Evolutionary conservation across 2,797 vertebrate genomes (phyloP).

Genomic region (Tinamus major): DNA sequence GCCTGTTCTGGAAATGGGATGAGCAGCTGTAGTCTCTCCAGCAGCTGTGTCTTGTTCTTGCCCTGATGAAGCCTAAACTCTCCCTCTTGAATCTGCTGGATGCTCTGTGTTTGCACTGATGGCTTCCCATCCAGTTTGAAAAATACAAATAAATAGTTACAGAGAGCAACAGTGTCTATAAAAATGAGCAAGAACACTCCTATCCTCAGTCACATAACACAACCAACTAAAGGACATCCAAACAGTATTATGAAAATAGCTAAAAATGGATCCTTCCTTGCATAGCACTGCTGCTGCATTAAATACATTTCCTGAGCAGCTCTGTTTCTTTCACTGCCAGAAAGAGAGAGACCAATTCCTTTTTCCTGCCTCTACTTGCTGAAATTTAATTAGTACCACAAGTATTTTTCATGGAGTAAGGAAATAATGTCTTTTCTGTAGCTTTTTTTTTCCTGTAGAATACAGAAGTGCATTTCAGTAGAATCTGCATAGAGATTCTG

Average conservation of each 20-base stretch:
- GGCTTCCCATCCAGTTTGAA: neutral
- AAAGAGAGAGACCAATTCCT: slow-evolving; percentile 8
- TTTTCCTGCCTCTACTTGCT: slow-evolving; percentile 19
- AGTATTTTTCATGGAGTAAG: neutral
- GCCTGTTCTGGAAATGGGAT: neutral
- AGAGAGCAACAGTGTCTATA: neutral
- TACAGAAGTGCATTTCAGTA: neutral
- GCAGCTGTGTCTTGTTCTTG: neutral
- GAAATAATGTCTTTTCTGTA: neutral
- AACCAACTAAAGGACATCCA: neutral
- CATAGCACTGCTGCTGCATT: accelerated
- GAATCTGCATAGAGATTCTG: neutral
- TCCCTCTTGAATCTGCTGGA: neutral
- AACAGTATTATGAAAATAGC: neutral
- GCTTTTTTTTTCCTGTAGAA: neutral
- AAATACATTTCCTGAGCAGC: neutral
- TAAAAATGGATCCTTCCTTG: neutral
- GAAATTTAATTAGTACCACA: neutral
- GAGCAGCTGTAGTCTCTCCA: neutral
- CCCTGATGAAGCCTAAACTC: neutral
- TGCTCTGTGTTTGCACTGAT: neutral
- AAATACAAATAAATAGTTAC: neutral
- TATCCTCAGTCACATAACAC: neutral
- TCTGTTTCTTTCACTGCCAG: neutral
- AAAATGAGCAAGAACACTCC: neutral